phyloP scores from a whole-genome alignment of 2,113 vertebrate genomes.

The Sinosuthora webbiana region DNA sequence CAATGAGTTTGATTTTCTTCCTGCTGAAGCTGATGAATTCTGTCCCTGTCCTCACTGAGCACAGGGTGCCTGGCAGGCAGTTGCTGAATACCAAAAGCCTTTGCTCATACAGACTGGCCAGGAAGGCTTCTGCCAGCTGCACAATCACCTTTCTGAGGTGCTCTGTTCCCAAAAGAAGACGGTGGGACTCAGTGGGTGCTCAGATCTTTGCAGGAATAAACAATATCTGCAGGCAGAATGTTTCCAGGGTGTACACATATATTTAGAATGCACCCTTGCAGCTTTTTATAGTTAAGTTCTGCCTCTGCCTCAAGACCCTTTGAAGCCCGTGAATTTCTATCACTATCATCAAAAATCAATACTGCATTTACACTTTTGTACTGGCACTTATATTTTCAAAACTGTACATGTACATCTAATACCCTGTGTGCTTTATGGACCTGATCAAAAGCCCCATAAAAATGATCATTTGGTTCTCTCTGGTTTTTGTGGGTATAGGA shows the following conservation, averaged over 20 bases:
- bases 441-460: background rate
- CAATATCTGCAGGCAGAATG: background rate
- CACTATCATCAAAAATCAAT: background rate
- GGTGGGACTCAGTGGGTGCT: background rate
- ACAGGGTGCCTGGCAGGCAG: background rate
- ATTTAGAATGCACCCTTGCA: background rate
- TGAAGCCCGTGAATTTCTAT: background rate
- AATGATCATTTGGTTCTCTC: background rate
- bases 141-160: background rate
- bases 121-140: background rate
- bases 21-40: background rate
- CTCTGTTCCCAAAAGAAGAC: background rate
- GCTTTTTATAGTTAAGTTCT: background rate
- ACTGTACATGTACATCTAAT: background rate
- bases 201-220: background rate
- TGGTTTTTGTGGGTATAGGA: background rate
- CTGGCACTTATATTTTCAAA: background rate
- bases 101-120: rapidly evolving
- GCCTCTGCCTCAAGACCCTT: background rate
- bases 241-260: background rate
- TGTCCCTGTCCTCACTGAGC: background rate
- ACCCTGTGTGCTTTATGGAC: background rate
- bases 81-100: background rate
- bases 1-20: background rate
- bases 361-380: background rate